Conservation (phyloP, 2,113 vertebrate species). For the Lagopus leucura region DNA sequence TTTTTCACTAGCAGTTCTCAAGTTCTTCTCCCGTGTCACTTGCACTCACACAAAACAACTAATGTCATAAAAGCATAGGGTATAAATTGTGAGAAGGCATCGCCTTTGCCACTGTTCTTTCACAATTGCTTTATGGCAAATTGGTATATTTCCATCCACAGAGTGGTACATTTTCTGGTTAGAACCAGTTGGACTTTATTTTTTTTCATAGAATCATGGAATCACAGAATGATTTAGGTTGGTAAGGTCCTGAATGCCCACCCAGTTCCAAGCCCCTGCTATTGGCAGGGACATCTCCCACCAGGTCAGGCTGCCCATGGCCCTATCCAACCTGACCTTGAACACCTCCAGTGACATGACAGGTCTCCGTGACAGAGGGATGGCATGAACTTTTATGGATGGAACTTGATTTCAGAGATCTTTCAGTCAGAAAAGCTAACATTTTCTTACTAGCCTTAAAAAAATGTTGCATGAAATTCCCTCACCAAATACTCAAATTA, state of each 20-base stretch:
- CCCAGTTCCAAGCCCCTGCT: too few relatives aligned
- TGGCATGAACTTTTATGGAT: neutral
- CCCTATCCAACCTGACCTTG: too few relatives aligned
- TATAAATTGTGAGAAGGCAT: neutral
- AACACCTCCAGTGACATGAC: too few relatives aligned
- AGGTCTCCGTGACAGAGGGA: neutral
- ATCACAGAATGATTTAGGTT: too few relatives aligned
- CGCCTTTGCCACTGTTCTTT: neutral
- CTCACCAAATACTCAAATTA: neutral
- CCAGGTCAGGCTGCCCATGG: too few relatives aligned
- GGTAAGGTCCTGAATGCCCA: too few relatives aligned
- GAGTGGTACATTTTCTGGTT: neutral
- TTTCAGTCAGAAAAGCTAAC: neutral
- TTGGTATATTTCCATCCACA: neutral
- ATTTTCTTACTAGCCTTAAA: neutral
- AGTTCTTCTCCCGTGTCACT: neutral
- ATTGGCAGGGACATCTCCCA: too few relatives aligned
- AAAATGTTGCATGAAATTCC: neutral
- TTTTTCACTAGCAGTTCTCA: neutral
- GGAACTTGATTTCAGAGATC: neutral
- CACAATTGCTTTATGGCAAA: neutral
- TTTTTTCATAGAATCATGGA: neutral
- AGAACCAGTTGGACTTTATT: neutral
- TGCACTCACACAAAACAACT: neutral
- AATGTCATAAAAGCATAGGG: fast-evolving